Evolutionary conservation across 1,140 invertebrate genomes (phyloP).

Genomic region (Diorhabda elongata): DNA sequence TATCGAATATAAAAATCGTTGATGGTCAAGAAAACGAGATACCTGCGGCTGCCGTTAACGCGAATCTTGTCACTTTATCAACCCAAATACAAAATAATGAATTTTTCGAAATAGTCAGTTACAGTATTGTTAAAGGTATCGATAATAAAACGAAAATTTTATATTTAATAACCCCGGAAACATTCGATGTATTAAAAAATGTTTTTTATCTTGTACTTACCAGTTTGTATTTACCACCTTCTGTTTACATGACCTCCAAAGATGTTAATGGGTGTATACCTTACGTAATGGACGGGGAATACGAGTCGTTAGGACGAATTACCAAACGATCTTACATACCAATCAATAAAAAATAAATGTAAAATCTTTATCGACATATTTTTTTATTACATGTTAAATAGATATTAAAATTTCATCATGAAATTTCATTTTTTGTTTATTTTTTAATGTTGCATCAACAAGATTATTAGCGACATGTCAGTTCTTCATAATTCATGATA

Average conservation of each 20-base stretch:
- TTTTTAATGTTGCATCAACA: too few relatives aligned
- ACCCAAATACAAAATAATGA: not conserved
- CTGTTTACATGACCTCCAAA: constrained; percentile 38
- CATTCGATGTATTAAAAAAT: constrained; percentile 28
- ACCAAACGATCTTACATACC: constrained; percentile 38
- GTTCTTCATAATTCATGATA: too few relatives aligned
- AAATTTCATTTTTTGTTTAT: too few relatives aligned
- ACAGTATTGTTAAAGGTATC: constrained; percentile 40
- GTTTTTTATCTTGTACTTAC: constrained; percentile 36
- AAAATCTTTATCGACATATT: too few relatives aligned
- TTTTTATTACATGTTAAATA: constrained; percentile 3
- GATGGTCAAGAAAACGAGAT: constrained; percentile 26
- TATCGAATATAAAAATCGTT: constrained; percentile 31
- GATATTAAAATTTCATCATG: not conserved
- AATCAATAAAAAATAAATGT: constrained; percentile 16
- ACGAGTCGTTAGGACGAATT: constrained; percentile 32
- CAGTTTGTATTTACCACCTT: constrained; percentile 36
- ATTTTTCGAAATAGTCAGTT: constrained; percentile 34
- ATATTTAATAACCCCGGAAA: constrained; percentile 38
- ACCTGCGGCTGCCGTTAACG: constrained; percentile 36
- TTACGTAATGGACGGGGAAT: constrained; percentile 34
- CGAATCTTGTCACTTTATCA: constrained; percentile 41
- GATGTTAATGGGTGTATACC: constrained; percentile 33
- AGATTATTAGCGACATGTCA: too few relatives aligned
- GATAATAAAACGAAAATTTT: constrained; percentile 30